Evolutionary conservation across 2,797 vertebrate genomes (phyloP), one percentile per base, ranked within the genome.

Genomic region (Jordanella pulchra): DNA sequence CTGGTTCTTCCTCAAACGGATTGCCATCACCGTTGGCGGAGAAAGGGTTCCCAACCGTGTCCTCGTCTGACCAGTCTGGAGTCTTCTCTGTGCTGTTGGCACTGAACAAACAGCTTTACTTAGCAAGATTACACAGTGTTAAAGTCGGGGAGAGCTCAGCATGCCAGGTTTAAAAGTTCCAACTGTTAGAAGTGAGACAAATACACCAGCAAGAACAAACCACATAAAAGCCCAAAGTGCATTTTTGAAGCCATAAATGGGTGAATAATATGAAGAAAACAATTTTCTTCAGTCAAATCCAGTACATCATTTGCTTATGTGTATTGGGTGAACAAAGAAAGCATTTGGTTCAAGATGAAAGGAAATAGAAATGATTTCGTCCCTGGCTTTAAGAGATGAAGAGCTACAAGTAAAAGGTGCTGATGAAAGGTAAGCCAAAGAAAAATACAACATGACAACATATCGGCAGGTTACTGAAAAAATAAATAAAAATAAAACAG

Each of bases 61-160:
- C 98, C 25, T 99, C 97, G 4, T 99, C 97, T 0, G 98, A 99
- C 94, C 95, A 97, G 48, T 98, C 97, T 64, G 94, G 93, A 56
- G 93, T 95, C 91, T 97, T 98, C 88, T 98, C 96, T n/a, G 83
- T 92, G 77, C 95, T 97, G 94, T 95, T 95, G 69, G 95, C 93
- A 13, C 96, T 97, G 90, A 83, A 92, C 67, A 45, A 30, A 88
- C 69, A 89, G 14, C 84, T 1, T 25, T 45, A 15, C 28, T 84
- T 72, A 78, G 27, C 75, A 73, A 61, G 50, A 56, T 44, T 3
- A 10, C 12, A 3, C 1, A 1, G 13, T 1, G 3, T 28, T 0
- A 2, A 12, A 32, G n/a, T 25, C 14, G 51, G n/a, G 77, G 78
- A 84, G 56, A 75, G 67, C 44, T 70, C 74, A 51, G 61, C 86